Conservation (phyloP, 1,140 invertebrate species). For the Cardiocondyla obscurior region DNA sequence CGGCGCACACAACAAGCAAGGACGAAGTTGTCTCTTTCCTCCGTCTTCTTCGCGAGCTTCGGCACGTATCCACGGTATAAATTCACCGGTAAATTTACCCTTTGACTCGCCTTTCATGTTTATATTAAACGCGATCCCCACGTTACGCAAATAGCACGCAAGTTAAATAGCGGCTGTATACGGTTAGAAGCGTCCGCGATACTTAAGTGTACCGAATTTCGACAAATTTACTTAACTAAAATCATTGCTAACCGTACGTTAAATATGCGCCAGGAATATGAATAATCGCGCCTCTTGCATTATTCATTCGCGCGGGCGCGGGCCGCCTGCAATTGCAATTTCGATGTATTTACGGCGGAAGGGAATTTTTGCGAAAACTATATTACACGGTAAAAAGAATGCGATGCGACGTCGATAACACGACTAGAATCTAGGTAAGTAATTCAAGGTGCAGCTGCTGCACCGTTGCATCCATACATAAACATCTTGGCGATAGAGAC, state of each 20-base stretch:
- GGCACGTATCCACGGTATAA: background rate
- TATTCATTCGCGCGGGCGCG: conserved; percentile 27
- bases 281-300: conserved; percentile 24
- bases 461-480: conserved; percentile 38
- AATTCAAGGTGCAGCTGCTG: conserved; percentile 53
- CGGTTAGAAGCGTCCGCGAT: background rate
- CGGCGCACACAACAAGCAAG: background rate
- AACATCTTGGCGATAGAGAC: conserved; percentile 42
- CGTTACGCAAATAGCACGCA: background rate
- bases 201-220: background rate
- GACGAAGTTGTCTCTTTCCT: background rate
- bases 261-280: conserved; percentile 26
- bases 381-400: conserved; percentile 8
- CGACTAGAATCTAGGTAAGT: conserved; percentile 50
- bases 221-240: conserved; percentile 32
- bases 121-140: background rate
- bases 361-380: conserved; percentile 40
- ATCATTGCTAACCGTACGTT: background rate
- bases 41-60: background rate
- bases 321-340: background rate
- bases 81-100: background rate
- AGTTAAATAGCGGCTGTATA: background rate
- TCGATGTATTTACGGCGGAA: conserved; percentile 7
- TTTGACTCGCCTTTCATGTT: background rate
- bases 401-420: conserved; percentile 28